A percentile compares a stretch with the other conserved stretches of the same genome.
phyloP scores from a whole-genome alignment of 2,888 invertebrate species.

The Polydrusus cervinus region DNA sequence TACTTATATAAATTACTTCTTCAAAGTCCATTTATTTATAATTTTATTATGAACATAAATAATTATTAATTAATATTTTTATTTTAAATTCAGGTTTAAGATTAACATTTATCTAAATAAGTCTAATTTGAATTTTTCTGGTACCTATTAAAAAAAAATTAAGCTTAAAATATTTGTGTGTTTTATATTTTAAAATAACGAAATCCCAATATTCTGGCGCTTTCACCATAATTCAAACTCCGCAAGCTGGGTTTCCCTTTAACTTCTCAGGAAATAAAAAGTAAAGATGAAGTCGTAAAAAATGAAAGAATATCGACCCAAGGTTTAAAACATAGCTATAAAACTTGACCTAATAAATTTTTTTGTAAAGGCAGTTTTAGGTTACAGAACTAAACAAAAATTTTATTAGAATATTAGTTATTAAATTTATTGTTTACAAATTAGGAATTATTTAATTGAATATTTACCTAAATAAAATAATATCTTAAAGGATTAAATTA shows the following conservation, averaged over 20 bases:
- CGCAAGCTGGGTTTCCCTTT: neutral
- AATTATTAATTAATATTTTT: too few relatives aligned
- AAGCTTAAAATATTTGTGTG: too few relatives aligned
- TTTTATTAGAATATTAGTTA: neutral
- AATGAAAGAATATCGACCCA: conserved; percentile 47
- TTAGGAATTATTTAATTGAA: neutral
- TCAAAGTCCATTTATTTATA: too few relatives aligned
- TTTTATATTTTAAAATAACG: neutral
- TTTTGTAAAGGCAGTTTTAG: conserved; percentile 26
- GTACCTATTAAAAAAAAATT: too few relatives aligned
- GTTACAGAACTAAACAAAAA: neutral
- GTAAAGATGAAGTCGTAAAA: conserved; percentile 50
- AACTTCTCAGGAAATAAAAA: conserved; percentile 42
- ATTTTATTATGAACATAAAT: too few relatives aligned
- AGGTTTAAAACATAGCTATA: conserved; percentile 41
- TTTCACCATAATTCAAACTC: conserved; percentile 42
- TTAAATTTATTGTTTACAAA: neutral
- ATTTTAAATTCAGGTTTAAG: too few relatives aligned
- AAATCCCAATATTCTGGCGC: conserved; percentile 37
- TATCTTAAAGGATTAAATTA: too few relatives aligned
- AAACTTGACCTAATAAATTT: conserved; percentile 52
- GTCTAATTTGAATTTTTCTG: too few relatives aligned
- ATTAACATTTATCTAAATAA: too few relatives aligned
- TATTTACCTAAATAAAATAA: neutral
- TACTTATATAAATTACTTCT: too few relatives aligned